These are phyloP conservation scores for Synergus laeviventris DNA, from an alignment of 2,888 invertebrate genomes.

Conservation along the genomic window DNA sequence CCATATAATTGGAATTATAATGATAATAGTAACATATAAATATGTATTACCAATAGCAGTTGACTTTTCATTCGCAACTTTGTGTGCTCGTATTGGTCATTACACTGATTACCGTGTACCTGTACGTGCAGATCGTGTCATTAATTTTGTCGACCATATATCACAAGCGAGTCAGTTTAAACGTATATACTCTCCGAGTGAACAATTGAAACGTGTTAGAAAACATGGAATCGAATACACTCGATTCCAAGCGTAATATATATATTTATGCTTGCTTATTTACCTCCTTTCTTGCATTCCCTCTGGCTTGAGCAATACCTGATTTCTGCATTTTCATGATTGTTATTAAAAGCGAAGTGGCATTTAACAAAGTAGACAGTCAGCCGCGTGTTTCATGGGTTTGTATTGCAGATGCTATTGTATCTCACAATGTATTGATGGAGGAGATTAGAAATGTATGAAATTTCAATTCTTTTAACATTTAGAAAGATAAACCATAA, in stretches of 20 bases:
- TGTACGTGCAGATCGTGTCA: conserved; percentile 26
- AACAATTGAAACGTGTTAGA: conserved; percentile 38
- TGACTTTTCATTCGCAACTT: conserved; percentile 1
- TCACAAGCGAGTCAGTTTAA: conserved; percentile 6
- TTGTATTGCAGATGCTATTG: conserved; percentile 16
- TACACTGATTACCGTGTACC: conserved; percentile 28
- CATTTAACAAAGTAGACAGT: conserved; percentile 37
- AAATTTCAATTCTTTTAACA: background rate
- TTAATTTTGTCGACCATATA: conserved; percentile 35
- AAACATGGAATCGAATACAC: conserved; percentile 33
- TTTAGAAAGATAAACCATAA: background rate
- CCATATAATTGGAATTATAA: conserved; percentile 10
- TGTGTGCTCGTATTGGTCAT: conserved; percentile 4
- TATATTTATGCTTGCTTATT: conserved; percentile 32
- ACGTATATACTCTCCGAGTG: background rate
- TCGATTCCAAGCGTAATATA: too few species aligned
- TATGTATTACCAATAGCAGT: conserved; percentile 2
- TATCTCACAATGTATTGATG: background rate
- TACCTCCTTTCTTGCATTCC: conserved; percentile 31
- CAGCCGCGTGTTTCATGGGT: conserved; percentile 12
- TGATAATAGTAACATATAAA: background rate
- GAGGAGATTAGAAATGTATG: background rate
- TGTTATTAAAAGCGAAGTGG: conserved; percentile 30
- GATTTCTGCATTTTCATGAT: conserved; percentile 38
- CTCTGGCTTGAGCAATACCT: conserved; percentile 28